Conservation (phyloP, 2,888 invertebrate species). For the Drosophila eohydei region DNA sequence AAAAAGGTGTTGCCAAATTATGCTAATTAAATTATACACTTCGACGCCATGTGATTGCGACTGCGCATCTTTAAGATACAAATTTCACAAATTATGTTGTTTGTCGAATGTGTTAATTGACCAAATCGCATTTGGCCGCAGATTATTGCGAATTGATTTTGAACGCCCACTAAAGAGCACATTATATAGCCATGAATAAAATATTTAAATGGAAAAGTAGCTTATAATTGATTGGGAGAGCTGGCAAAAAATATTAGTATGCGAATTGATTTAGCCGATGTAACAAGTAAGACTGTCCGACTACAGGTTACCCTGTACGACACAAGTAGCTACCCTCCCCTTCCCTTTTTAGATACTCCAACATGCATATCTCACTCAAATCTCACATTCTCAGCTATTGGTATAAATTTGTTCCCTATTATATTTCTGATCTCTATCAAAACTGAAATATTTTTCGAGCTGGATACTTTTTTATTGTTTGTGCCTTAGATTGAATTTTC, state of each 20-base stretch:
- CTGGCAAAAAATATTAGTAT: background rate
- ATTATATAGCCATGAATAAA: constrained; percentile 31
- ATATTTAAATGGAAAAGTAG: constrained; percentile 13
- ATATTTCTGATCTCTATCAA: no score
- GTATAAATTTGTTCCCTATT: no score
- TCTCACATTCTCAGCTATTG: no score
- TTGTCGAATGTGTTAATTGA: constrained; percentile 58
- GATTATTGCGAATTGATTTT: constrained; percentile 65
- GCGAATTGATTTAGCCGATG: background rate
- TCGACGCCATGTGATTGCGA: constrained; percentile 8
- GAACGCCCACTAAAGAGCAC: constrained; percentile 58
- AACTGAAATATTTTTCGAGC: no score
- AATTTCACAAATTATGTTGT: constrained; percentile 43
- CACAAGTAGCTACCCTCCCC: no score
- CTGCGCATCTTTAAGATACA: constrained; percentile 24
- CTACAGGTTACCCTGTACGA: background rate
- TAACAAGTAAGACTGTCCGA: background rate
- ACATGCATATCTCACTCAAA: no score
- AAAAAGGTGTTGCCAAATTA: constrained; percentile 78
- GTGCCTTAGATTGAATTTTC: no score
- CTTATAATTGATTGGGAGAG: constrained; percentile 9
- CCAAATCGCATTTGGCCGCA: constrained; percentile 34
- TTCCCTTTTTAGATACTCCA: no score
- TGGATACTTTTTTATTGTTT: no score
- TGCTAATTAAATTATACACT: constrained; percentile 72